phyloP scores from a whole-genome alignment of 2,113 vertebrate genomes.

The Carassius auratus region DNA sequence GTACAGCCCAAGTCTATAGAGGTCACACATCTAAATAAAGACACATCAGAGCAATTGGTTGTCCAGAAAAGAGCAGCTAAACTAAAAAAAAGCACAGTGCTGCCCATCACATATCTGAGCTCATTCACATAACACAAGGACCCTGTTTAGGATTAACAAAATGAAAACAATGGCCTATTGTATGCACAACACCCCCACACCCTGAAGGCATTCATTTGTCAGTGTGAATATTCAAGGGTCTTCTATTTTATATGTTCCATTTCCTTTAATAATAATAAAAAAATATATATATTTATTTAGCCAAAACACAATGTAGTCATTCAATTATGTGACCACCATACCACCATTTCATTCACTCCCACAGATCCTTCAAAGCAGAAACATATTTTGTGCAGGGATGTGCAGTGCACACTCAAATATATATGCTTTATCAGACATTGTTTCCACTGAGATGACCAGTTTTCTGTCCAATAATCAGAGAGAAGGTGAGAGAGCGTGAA shows the following conservation, averaged over 20 bases:
- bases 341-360: not conserved
- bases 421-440: not conserved
- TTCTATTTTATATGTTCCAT: constrained; percentile 55
- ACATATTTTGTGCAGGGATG: not conserved
- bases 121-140: constrained; percentile 72
- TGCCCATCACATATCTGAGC: constrained; percentile 65
- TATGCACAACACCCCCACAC: constrained; percentile 57
- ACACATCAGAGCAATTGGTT: not conserved
- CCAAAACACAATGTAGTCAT: not conserved
- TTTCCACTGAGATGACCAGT: not conserved
- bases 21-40: constrained; percentile 7
- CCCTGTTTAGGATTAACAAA: constrained; percentile 72
- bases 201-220: constrained; percentile 62
- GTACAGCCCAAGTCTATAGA: not conserved
- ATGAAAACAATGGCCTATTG: constrained; percentile 73
- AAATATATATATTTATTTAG: not conserved
- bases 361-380: not conserved
- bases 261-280: too few species aligned
- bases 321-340: not conserved
- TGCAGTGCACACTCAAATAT: not conserved
- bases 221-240: constrained; percentile 36
- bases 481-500: not conserved
- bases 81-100: not conserved
- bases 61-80: constrained; percentile 3
- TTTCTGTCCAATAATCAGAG: constrained; percentile 9